Conservation (phyloP, 2,113 vertebrate species). For the Chionis minor region DNA sequence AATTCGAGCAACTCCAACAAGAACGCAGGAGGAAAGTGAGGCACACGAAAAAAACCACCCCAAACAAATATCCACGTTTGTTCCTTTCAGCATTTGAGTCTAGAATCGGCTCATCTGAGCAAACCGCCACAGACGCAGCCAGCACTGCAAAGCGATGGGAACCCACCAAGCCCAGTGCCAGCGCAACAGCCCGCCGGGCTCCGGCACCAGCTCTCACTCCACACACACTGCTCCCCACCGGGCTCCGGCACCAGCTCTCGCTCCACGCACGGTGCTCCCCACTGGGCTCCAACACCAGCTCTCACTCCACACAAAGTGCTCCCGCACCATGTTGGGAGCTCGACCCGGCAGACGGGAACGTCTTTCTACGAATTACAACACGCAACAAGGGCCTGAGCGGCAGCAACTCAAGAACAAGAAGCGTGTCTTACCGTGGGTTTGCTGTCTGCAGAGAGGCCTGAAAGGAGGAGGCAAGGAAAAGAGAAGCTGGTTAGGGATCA, state of each 20-base stretch:
- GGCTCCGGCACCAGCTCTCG: too few species aligned
- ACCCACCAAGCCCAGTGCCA: neutral
- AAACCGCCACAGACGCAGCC: too few species aligned
- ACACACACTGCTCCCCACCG: fast-evolving
- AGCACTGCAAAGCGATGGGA: neutral
- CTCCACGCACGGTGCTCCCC: fast-evolving
- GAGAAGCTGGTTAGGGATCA: neutral
- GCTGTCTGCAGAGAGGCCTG: constrained; percentile 69
- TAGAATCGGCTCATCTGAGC: neutral
- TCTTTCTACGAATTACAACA: neutral
- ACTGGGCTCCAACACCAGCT: too few species aligned
- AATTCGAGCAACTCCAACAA: neutral
- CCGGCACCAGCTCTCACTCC: neutral
- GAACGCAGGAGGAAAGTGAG: neutral
- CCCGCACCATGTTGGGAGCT: neutral
- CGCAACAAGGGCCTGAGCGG: neutral
- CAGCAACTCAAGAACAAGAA: neutral
- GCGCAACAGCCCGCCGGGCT: too few species aligned
- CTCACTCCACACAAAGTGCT: fast-evolving
- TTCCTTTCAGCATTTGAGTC: neutral
- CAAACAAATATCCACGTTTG: neutral
- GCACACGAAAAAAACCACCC: too few species aligned
- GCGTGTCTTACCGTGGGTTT: constrained; percentile 72
- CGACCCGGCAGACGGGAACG: neutral
- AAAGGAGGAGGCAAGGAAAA: neutral